Evolutionary conservation across 2,888 invertebrate species (phyloP).

Genomic region (Latrodectus hesperus): DNA sequence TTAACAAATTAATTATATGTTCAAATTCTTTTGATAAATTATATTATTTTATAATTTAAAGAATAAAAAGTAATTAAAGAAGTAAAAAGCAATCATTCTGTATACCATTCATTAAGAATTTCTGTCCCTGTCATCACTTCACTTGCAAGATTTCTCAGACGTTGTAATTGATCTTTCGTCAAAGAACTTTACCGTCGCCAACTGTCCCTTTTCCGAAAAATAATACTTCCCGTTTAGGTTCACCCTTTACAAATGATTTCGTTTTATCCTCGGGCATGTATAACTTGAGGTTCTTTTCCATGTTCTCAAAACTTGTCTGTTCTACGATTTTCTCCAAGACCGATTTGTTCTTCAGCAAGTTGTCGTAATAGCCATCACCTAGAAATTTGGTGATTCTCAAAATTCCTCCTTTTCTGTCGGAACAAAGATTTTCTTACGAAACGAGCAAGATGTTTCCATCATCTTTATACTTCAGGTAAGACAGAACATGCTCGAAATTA

Average conservation of each 20-base stretch:
- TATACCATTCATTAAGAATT: slow-evolving; percentile 15
- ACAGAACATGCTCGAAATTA: slow-evolving; percentile 34
- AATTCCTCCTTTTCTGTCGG: slow-evolving; percentile 6
- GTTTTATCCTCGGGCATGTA: neutral
- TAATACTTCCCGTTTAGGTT: neutral
- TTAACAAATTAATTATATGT: too few relatives aligned
- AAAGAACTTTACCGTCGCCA: slow-evolving; percentile 29
- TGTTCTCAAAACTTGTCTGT: slow-evolving; percentile 34
- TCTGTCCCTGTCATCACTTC: slow-evolving; percentile 24
- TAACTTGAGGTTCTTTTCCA: slow-evolving; percentile 16
- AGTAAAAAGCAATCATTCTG: neutral
- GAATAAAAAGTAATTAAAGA: too few relatives aligned
- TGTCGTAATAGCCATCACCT: slow-evolving; percentile 13
- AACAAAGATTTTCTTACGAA: slow-evolving; percentile 29
- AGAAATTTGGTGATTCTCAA: slow-evolving; percentile 39
- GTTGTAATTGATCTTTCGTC: neutral
- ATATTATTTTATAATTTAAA: too few relatives aligned
- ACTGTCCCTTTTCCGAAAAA: slow-evolving; percentile 36
- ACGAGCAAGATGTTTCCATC: slow-evolving; percentile 30
- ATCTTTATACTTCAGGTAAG: slow-evolving; percentile 13
- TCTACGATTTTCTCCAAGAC: slow-evolving; percentile 17
- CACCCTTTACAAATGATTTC: neutral
- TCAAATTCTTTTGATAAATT: too few relatives aligned
- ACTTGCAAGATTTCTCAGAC: neutral
- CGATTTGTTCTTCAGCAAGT: neutral